Percentiles rank a stretch among this genome's conserved stretches.
phyloP scores from a whole-genome alignment of 1,140 invertebrate genomes.

The Temnothorax curvispinosus region DNA sequence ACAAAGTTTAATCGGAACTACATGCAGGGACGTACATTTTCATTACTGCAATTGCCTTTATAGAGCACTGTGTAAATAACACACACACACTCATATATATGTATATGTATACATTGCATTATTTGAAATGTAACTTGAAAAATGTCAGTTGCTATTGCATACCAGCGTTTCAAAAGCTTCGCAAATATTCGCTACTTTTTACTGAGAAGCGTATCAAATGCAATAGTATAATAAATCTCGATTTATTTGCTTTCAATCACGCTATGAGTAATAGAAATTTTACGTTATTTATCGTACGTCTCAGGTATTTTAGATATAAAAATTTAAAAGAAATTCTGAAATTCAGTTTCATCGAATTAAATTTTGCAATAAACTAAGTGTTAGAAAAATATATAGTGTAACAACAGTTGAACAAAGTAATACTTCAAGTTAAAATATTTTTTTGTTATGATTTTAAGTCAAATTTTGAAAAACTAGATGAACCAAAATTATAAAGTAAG shows the following conservation, averaged over 20 bases:
- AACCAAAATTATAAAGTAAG: neutral
- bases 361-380: neutral
- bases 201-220: conserved; percentile 29
- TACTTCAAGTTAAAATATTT: neutral
- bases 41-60: conserved; percentile 47
- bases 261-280: conserved; percentile 3
- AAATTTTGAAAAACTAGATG: neutral
- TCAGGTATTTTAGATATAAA: neutral
- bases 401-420: neutral
- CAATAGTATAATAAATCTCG: neutral
- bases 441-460: neutral
- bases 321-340: neutral
- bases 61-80: neutral
- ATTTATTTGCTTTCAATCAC: neutral
- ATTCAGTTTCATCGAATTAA: neutral
- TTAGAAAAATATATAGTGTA: neutral
- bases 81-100: neutral
- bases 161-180: conserved; percentile 11
- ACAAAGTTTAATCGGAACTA: neutral
- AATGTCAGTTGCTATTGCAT: conserved; percentile 13
- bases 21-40: neutral
- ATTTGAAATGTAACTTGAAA: conserved; percentile 29
- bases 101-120: neutral
- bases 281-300: neutral
- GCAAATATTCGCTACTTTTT: conserved; percentile 23